These are phyloP conservation scores for Ophraella communa DNA, from an alignment of 2,888 invertebrate genomes.

Conservation along the genomic window DNA sequence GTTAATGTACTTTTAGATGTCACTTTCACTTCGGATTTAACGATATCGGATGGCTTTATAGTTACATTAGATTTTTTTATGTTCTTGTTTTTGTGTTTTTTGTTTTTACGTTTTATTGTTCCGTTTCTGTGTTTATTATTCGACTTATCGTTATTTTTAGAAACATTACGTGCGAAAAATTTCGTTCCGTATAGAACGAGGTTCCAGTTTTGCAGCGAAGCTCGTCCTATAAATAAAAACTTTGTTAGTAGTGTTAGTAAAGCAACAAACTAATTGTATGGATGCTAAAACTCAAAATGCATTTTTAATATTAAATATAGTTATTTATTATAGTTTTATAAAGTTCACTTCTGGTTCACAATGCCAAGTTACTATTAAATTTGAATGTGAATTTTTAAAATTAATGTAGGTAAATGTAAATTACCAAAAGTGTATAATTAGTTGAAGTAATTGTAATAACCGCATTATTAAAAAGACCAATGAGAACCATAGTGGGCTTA, in stretches of 20 bases:
- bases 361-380: too few species aligned
- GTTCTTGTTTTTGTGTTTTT: slow-evolving; percentile 54
- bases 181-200: slow-evolving; percentile 91
- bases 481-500: background rate
- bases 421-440: too few species aligned
- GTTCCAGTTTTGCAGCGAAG: slow-evolving; percentile 91
- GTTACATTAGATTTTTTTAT: slow-evolving; percentile 42
- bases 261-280: too few species aligned
- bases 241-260: slow-evolving; percentile 41
- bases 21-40: slow-evolving; percentile 47
- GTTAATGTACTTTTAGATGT: too few species aligned
- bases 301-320: too few species aligned
- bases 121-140: slow-evolving; percentile 61
- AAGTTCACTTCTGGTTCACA: too few species aligned
- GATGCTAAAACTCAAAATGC: too few species aligned
- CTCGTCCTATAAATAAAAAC: slow-evolving; percentile 72
- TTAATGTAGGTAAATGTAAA: too few species aligned
- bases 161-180: slow-evolving; percentile 54
- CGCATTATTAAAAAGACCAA: too few species aligned
- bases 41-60: slow-evolving; percentile 43
- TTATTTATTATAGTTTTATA: too few species aligned
- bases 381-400: too few species aligned
- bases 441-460: background rate
- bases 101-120: slow-evolving; percentile 63
- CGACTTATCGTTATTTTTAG: slow-evolving; percentile 45